Evolutionary conservation across 2,797 vertebrate species (phyloP).

Genomic region (Gymnoscopelus microlampas): DNA sequence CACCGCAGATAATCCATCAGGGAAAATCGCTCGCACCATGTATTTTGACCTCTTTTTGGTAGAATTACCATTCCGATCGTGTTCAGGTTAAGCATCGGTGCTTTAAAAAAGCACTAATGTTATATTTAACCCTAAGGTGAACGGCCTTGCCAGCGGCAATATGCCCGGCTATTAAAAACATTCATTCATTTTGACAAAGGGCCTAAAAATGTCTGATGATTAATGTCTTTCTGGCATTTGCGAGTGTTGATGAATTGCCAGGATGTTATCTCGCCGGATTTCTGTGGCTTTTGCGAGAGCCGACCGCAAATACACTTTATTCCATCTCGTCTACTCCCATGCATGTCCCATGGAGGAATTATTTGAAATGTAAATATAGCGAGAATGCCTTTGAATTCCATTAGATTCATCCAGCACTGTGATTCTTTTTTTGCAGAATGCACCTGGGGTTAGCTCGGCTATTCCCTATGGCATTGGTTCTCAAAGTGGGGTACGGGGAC

Average conservation of each 20-base stretch:
- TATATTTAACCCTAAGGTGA: slow-evolving; percentile 47
- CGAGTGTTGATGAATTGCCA: slow-evolving; percentile 44
- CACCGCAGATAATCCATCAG: too few relatives aligned
- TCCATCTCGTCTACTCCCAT: slow-evolving; percentile 24
- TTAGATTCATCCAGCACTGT: slow-evolving; percentile 50
- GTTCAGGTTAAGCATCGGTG: slow-evolving; percentile 21
- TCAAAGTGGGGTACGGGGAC: too few relatives aligned
- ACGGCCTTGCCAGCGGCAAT: slow-evolving; percentile 41
- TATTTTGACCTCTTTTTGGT: background rate
- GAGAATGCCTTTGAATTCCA: slow-evolving; percentile 56
- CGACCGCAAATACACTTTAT: slow-evolving; percentile 27
- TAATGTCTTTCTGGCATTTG: slow-evolving; percentile 33
- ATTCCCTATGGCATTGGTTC: slow-evolving; percentile 52
- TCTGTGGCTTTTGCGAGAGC: slow-evolving; percentile 15
- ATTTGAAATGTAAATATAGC: slow-evolving; percentile 66
- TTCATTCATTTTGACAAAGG: slow-evolving; percentile 48
- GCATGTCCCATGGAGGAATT: slow-evolving; percentile 18
- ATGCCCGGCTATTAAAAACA: slow-evolving; percentile 55
- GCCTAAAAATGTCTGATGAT: slow-evolving; percentile 35
- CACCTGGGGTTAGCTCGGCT: slow-evolving; percentile 50
- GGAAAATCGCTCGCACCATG: background rate
- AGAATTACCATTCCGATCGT: background rate
- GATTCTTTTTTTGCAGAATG: slow-evolving; percentile 46
- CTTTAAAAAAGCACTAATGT: slow-evolving; percentile 42
- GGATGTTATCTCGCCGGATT: slow-evolving; percentile 22